These are phyloP conservation scores for Rallus crepitans DNA, from an alignment of 2,797 vertebrate species.

Conservation along the genomic window DNA sequence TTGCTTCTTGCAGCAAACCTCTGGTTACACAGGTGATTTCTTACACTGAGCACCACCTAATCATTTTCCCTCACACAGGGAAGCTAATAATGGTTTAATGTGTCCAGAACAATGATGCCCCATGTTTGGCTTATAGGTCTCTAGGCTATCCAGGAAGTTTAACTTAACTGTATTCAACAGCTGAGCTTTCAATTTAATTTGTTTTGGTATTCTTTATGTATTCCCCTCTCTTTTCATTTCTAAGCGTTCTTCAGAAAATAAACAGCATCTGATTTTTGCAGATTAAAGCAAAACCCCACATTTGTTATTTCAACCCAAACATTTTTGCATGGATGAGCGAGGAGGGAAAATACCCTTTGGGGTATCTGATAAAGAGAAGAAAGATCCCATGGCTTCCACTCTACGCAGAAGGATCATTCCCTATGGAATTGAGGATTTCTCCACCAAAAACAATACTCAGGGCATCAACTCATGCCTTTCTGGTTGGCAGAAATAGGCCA, in stretches of 20 bases:
- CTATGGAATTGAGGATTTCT: neutral
- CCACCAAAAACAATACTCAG: neutral
- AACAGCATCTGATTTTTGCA: constrained; percentile 4
- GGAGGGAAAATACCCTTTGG: neutral
- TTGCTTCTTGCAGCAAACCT: neutral
- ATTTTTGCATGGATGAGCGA: neutral
- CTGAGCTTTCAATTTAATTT: neutral
- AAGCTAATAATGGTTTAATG: constrained; percentile 4
- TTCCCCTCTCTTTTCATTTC: neutral
- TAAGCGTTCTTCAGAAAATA: neutral
- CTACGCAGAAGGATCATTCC: neutral
- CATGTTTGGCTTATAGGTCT: neutral
- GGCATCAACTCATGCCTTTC: neutral
- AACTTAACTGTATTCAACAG: neutral
- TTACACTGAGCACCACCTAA: neutral
- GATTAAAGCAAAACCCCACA: neutral
- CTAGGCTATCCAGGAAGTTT: neutral
- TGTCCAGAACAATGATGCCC: neutral
- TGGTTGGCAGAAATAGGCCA: neutral
- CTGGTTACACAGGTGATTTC: neutral
- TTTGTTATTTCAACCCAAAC: neutral
- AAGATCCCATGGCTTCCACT: neutral
- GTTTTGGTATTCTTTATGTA: neutral
- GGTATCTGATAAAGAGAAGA: neutral
- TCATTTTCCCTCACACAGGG: neutral